These are phyloP conservation scores for Lamprologus tigripictilis DNA, from an alignment of 2,113 vertebrate species.

Conservation along the genomic window DNA sequence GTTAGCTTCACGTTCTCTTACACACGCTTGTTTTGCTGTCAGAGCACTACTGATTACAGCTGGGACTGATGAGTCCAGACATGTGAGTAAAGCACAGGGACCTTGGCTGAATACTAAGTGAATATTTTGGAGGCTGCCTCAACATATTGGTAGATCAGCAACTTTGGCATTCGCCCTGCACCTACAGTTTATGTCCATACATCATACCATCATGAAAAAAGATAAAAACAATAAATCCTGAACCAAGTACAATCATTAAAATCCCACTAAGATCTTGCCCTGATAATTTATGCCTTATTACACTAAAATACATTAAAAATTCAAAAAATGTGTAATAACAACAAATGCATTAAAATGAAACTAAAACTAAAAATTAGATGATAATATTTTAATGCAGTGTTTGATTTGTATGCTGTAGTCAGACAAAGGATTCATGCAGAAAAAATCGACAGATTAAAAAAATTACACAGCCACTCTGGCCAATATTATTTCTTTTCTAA, in stretches of 20 bases:
- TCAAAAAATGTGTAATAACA: neutral
- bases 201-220: neutral
- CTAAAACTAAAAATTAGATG: neutral
- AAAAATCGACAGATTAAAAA: neutral
- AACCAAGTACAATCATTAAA: neutral
- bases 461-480: neutral
- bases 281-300: neutral
- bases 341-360: neutral
- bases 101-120: slow-evolving; percentile 35
- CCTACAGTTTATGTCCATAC: neutral
- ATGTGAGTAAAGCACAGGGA: slow-evolving; percentile 49
- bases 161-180: neutral
- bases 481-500: neutral
- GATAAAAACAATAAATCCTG: neutral
- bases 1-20: slow-evolving; percentile 42
- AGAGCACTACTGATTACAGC: slow-evolving; percentile 53
- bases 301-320: neutral
- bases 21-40: slow-evolving; percentile 53
- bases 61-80: slow-evolving; percentile 54
- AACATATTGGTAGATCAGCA: neutral
- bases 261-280: neutral
- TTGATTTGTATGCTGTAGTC: neutral
- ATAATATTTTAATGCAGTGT: neutral
- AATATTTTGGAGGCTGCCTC: neutral
- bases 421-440: neutral